phyloP scores from a whole-genome alignment of 2,888 invertebrate genomes.

The Phortica magna region DNA sequence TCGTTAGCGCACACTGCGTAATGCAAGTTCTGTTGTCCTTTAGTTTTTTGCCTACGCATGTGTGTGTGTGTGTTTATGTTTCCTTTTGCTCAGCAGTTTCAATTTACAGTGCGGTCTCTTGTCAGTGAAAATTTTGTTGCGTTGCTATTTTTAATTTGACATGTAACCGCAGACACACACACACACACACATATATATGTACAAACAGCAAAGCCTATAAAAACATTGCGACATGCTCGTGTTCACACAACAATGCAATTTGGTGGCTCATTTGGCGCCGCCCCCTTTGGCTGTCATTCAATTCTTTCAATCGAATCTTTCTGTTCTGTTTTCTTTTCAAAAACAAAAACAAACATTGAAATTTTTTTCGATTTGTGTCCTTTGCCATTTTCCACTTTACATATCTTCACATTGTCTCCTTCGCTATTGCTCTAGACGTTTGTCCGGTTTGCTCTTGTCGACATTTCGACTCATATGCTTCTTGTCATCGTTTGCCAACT shows the following conservation, averaged over 20 bases:
- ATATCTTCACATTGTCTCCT: background rate
- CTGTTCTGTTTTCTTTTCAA: too few species aligned
- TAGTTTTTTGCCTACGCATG: background rate
- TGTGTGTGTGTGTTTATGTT: too few species aligned
- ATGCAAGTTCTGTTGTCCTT: background rate
- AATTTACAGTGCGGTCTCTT: background rate
- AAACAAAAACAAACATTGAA: too few species aligned
- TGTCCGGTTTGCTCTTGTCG: slow-evolving; percentile 53
- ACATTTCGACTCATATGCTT: slow-evolving; percentile 53
- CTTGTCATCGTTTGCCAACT: too few species aligned
- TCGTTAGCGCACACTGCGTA: slow-evolving; percentile 22
- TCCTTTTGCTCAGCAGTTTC: background rate
- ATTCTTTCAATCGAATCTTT: background rate
- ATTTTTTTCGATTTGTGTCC: too few species aligned
- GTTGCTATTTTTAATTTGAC: slow-evolving; percentile 16
- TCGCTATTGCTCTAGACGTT: slow-evolving; percentile 61
- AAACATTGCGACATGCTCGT: background rate
- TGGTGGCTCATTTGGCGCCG: background rate
- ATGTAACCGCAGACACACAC: slow-evolving; percentile 17
- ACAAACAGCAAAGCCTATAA: background rate
- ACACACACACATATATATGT: background rate
- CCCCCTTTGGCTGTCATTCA: background rate
- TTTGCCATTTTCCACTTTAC: too few species aligned
- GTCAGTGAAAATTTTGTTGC: background rate
- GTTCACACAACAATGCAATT: slow-evolving; percentile 5